Percentiles rank a stretch among this genome's conserved stretches.
Evolutionary conservation across 2,888 invertebrate genomes (phyloP).

Genomic region (Orchestes rusci): DNA sequence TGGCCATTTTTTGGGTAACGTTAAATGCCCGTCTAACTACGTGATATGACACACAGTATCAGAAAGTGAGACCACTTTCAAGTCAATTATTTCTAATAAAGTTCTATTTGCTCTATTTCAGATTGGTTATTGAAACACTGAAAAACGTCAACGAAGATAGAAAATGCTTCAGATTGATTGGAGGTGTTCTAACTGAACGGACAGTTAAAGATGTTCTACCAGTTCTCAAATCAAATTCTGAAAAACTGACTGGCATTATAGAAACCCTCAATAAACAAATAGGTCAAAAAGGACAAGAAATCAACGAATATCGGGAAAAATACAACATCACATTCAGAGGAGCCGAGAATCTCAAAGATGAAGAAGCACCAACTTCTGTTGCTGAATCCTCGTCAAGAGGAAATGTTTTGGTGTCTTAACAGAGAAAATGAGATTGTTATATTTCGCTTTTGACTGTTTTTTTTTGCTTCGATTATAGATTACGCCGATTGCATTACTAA

Average conservation of each 20-base stretch:
- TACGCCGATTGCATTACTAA: no score
- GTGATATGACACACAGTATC: no score
- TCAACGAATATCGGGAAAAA: conserved; percentile 86
- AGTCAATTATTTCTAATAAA: no score
- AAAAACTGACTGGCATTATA: conserved; percentile 73
- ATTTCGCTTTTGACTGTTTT: conserved; percentile 19
- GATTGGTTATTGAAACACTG: conserved; percentile 90
- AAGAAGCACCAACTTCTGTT: conserved; percentile 34
- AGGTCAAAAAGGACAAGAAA: conserved; percentile 77
- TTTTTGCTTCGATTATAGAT: conserved; percentile 14
- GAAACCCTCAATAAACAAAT: conserved; percentile 74
- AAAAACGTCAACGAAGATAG: conserved; percentile 75
- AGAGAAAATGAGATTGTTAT: no score
- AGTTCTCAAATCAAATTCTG: conserved; percentile 69
- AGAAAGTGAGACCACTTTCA: no score
- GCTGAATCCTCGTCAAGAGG: conserved; percentile 36
- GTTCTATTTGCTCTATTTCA: conserved; percentile 49
- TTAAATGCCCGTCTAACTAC: no score
- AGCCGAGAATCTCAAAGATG: conserved; percentile 43
- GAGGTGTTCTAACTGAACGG: conserved; percentile 87
- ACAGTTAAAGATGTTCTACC: conserved; percentile 89
- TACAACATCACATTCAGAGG: conserved; percentile 81
- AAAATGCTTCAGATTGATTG: conserved; percentile 89
- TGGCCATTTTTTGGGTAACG: no score
- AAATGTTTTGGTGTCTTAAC: conserved; percentile 43